Percentiles rank a stretch among this genome's conserved stretches.
Evolutionary conservation across 2,797 vertebrate genomes (phyloP).

Genomic region (Eulemur coronatus): DNA sequence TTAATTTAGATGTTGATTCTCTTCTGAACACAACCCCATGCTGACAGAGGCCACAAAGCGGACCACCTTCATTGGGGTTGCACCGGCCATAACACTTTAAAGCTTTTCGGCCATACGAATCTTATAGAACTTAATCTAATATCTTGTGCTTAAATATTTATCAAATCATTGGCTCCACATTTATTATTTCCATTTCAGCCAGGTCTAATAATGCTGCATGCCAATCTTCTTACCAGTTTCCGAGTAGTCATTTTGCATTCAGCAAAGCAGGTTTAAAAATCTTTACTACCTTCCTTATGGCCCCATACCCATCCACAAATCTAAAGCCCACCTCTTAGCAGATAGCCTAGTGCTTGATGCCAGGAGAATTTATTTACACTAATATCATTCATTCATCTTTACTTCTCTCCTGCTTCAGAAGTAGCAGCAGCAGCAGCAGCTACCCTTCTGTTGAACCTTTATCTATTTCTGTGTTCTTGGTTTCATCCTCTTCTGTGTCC

Average conservation of each 20-base stretch:
- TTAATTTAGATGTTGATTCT: neutral
- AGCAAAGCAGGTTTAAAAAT: neutral
- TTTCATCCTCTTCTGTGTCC: neutral
- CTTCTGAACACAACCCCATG: neutral
- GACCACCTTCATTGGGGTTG: neutral
- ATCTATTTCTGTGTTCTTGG: neutral
- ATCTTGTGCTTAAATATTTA: neutral
- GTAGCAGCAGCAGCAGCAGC: neutral
- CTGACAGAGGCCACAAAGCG: neutral
- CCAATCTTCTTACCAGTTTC: neutral
- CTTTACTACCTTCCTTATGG: neutral
- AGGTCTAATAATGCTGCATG: neutral
- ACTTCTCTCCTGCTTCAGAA: neutral
- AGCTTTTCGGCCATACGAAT: neutral
- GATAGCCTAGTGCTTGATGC: neutral
- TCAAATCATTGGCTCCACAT: neutral
- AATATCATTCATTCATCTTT: neutral
- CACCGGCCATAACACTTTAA: neutral
- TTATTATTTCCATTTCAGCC: neutral
- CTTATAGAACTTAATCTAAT: neutral
- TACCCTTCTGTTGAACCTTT: neutral
- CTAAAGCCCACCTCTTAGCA: neutral
- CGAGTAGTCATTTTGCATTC: neutral
- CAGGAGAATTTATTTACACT: neutral
- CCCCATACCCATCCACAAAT: neutral